A percentile compares a stretch with the other conserved stretches of the same genome.
Evolutionary conservation across 2,888 invertebrate genomes (phyloP).

Genomic region (Drosophila imparisetae): DNA sequence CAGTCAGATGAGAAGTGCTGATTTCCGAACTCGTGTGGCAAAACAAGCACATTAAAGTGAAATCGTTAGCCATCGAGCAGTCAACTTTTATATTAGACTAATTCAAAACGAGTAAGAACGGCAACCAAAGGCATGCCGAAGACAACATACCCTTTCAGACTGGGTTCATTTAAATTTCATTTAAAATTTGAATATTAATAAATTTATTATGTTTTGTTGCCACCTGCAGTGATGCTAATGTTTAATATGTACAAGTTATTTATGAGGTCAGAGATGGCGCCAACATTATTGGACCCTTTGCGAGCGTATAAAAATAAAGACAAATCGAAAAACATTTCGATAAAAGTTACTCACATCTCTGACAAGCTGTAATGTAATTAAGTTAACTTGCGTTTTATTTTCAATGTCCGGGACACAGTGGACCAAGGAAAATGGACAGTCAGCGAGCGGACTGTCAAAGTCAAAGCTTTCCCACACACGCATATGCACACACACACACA

Average conservation of each 20-base stretch:
- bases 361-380: constrained; percentile 70
- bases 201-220: neutral
- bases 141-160: neutral
- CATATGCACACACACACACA: constrained; percentile 15
- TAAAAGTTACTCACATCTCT: constrained; percentile 37
- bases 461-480: constrained; percentile 71
- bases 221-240: too few species aligned
- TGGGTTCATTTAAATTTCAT: neutral
- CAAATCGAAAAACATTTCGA: constrained; percentile 10
- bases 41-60: constrained; percentile 60
- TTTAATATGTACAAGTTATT: too few species aligned
- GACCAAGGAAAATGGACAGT: constrained; percentile 65
- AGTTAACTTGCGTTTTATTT: constrained; percentile 72
- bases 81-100: constrained; percentile 32
- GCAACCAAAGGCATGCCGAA: neutral
- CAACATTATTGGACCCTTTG: too few species aligned
- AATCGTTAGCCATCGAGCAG: constrained; percentile 60
- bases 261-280: too few species aligned
- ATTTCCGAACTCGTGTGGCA: constrained; percentile 57
- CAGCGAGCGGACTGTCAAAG: constrained; percentile 43
- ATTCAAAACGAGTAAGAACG: constrained; percentile 3
- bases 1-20: constrained; percentile 60
- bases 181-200: neutral
- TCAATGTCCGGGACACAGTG: constrained; percentile 73
- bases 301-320: neutral